Percentiles rank a stretch among this genome's conserved stretches.
Conservation (phyloP, 2,113 vertebrate genomes). For the Crypturellus undulatus region DNA sequence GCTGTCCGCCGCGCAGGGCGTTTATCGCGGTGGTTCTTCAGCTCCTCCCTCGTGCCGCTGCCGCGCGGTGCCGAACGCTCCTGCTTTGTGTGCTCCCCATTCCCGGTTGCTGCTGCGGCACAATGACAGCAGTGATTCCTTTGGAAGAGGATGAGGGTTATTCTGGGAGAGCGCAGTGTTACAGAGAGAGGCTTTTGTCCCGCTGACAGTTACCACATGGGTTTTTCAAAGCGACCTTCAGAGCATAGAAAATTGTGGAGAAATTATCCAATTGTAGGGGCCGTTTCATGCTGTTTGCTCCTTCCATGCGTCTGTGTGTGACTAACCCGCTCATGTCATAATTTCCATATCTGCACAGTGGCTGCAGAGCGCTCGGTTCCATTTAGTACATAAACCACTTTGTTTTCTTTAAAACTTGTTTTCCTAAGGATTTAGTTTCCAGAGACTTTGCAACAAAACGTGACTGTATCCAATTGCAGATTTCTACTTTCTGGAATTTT, state of each 20-base stretch:
- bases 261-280: constrained; percentile 25
- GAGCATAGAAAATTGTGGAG: constrained; percentile 40
- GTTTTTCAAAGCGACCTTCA: constrained; percentile 43
- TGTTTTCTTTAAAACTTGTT: not conserved
- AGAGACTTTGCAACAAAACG: not conserved
- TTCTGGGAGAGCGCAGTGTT: not conserved
- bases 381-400: not conserved
- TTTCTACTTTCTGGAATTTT: not conserved
- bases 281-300: constrained; percentile 2
- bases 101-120: not conserved
- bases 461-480: too few species aligned
- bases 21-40: not conserved
- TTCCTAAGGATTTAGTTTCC: not conserved
- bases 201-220: constrained; percentile 32
- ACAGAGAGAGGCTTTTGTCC: constrained; percentile 40
- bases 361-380: rapidly evolving
- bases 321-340: not conserved
- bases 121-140: constrained; percentile 10
- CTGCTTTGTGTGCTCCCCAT: not conserved
- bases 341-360: not conserved
- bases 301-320: not conserved
- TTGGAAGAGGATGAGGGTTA: not conserved
- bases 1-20: not conserved
- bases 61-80: not conserved
- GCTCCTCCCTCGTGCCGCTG: not conserved